These are phyloP conservation scores for Leptopilina boulardi DNA, from an alignment of 1,140 invertebrate genomes.

Conservation along the genomic window DNA sequence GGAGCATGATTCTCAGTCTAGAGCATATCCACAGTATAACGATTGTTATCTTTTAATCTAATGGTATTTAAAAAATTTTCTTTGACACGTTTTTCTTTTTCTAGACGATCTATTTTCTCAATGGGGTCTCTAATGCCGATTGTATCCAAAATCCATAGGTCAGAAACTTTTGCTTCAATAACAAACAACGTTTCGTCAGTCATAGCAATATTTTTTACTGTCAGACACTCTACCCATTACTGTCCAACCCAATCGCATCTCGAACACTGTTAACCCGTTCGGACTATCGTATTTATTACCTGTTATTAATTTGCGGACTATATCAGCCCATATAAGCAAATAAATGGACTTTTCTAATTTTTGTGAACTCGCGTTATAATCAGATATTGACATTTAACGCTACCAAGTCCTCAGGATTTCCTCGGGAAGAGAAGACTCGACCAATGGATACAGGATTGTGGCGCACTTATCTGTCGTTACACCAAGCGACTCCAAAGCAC, in stretches of 20 bases:
- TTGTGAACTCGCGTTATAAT: too few species aligned
- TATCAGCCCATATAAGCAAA: constrained; percentile 48
- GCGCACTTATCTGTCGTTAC: too few species aligned
- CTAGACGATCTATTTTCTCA: constrained; percentile 49
- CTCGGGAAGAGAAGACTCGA: too few species aligned
- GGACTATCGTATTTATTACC: constrained; percentile 52
- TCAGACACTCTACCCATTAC: constrained; percentile 58
- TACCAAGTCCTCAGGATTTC: too few species aligned
- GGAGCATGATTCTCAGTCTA: constrained; percentile 60
- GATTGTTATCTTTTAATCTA: constrained; percentile 47
- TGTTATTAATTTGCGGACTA: constrained; percentile 59
- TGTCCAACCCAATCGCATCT: constrained; percentile 66
- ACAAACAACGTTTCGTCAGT: constrained; percentile 50
- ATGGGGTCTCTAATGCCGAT: constrained; percentile 66
- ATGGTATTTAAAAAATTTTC: constrained; percentile 59
- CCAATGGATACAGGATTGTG: too few species aligned
- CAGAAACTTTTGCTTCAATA: constrained; percentile 43
- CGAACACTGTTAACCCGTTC: constrained; percentile 58
- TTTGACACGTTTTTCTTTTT: constrained; percentile 46
- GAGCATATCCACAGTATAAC: constrained; percentile 61
- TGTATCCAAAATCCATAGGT: constrained; percentile 69
- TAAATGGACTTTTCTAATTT: too few species aligned
- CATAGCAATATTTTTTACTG: not conserved
- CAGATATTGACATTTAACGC: too few species aligned
- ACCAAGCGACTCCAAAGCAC: too few species aligned